These are phyloP conservation scores for Drosophila bifasciata DNA, from an alignment of 1,140 invertebrate species.

Conservation along the genomic window DNA sequence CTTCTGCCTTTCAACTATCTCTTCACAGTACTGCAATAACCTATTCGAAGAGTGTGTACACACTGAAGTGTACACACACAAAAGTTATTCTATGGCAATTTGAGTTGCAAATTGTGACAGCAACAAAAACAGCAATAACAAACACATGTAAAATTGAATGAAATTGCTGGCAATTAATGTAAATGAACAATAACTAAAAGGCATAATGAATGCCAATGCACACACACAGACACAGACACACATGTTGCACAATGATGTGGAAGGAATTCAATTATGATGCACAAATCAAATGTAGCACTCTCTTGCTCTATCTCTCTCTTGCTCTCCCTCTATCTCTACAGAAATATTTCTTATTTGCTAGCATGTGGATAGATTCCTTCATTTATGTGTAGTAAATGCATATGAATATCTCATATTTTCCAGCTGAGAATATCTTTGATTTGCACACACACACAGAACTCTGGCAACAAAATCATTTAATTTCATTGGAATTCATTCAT, in stretches of 20 bases:
- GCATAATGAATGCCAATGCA: conserved; percentile 19
- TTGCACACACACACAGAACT: too few relatives aligned
- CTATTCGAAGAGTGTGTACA: too few relatives aligned
- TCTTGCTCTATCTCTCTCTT: not conserved
- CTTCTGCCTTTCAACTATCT: too few relatives aligned
- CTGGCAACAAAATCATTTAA: too few relatives aligned
- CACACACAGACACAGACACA: too few relatives aligned
- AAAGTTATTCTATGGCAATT: conserved; percentile 34
- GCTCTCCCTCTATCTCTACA: too few relatives aligned
- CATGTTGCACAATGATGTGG: conserved; percentile 38
- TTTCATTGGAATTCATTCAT: not conserved
- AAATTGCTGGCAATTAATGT: conserved; percentile 46
- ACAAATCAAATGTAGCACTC: conserved; percentile 33
- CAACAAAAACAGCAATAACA: conserved; percentile 17
- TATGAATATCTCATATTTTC: too few relatives aligned
- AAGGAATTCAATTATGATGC: conserved; percentile 34
- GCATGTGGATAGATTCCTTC: too few relatives aligned
- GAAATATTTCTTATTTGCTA: too few relatives aligned
- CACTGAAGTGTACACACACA: not conserved
- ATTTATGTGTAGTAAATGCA: too few relatives aligned
- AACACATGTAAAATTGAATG: conserved; percentile 29
- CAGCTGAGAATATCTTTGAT: too few relatives aligned
- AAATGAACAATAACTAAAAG: conserved; percentile 34
- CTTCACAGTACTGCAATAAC: too few relatives aligned
- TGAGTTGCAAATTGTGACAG: conserved; percentile 43